Base-by-base conservation (phyloP, 2,888 invertebrate genomes). In the Pyrochroa serraticornis region DNA sequence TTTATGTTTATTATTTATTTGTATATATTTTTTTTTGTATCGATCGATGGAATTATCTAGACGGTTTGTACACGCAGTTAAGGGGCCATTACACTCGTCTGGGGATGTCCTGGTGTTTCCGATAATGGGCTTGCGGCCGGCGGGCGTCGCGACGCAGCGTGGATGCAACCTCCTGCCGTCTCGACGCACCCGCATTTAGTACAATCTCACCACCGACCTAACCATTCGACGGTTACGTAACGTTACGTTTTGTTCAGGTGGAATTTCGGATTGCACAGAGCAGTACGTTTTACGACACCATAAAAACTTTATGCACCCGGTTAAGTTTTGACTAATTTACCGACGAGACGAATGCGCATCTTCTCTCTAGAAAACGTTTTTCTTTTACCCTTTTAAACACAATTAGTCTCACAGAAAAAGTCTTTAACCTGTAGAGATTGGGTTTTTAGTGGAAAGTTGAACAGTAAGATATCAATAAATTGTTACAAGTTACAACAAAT, bases 211-310 rank as follows among this genome's bases (percentile, higher is more conserved):
- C 34, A 13, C 37, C 44, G 50, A 33, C 32, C 35, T 34, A 39
- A 33, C 49, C 33, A 22, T 39, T 34, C 45, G 52, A 22, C 51
- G 9, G 22, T 46, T 41, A 39, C 33, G 53, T 53, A 53, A 45
- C 45, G 37, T 14, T 47, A 36, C 47, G 42, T 54, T 41, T 36
- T 9, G 33, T 37, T 33, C 41, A 32, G 10, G 51, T 53, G 47
- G 63, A 65, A 61, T 63, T 64, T 54, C 45, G 65, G 63, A 60
- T 61, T 60, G 63, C 61, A 61, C 65, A 58, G 63, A 53, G 58
- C 48, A 33, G 49, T 43, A 46, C 55, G 44, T 52, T 61, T 65
- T 61, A 65, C 59, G 63, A 61, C 51, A 43, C 45, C 60, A 57
- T 65, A 65, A 63, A 60, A 63, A 57, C 53, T 56, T 64, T 59